These are phyloP conservation scores for Syncerus caffer DNA, from an alignment of 2,797 vertebrate species.

Conservation along the genomic window DNA sequence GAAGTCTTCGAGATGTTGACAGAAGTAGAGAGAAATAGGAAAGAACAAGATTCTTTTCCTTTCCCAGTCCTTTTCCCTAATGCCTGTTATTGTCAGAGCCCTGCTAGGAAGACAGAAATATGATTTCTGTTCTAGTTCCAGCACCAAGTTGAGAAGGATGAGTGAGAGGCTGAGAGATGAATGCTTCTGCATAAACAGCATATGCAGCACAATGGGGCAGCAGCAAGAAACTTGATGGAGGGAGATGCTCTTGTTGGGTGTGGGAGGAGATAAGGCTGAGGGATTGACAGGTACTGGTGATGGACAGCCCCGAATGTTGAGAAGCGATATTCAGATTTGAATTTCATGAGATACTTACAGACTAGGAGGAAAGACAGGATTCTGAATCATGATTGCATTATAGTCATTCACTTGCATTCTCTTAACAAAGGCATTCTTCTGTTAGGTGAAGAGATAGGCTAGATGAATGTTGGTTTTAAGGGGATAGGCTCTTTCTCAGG, in stretches of 20 bases:
- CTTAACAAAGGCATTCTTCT: constrained; percentile 6
- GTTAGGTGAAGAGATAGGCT: not conserved
- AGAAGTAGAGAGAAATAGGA: not conserved
- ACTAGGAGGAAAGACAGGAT: not conserved
- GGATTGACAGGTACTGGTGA: not conserved
- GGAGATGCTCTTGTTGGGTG: not conserved
- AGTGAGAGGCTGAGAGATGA: not conserved
- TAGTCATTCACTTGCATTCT: not conserved
- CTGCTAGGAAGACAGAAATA: not conserved
- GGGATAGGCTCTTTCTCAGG: not conserved
- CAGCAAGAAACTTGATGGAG: not conserved
- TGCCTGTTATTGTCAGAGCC: not conserved
- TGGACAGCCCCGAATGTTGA: not conserved
- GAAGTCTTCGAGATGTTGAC: not conserved
- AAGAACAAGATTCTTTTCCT: not conserved
- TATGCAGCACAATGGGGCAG: not conserved
- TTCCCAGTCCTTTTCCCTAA: not conserved
- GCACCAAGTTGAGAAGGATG: not conserved
- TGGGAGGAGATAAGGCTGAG: not conserved
- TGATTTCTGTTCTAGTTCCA: not conserved
- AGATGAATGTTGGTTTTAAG: not conserved
- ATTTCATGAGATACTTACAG: not conserved
- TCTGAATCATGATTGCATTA: not conserved
- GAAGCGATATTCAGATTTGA: not conserved
- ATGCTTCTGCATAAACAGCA: not conserved